Base-by-base conservation (phyloP, 2,797 vertebrate genomes). In the Bucorvus abyssinicus region DNA sequence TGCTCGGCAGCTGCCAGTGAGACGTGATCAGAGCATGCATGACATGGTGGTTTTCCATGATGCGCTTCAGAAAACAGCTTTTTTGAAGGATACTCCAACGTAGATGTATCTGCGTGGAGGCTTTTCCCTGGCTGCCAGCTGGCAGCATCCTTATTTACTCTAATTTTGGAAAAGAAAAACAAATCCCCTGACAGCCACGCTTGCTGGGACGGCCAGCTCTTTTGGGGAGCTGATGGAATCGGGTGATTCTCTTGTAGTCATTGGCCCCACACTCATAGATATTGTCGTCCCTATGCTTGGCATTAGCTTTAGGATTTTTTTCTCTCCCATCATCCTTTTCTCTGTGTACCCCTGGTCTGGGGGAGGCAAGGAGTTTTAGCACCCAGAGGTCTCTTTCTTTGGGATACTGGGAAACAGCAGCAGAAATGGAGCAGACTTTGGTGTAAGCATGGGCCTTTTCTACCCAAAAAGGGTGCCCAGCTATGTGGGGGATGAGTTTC, bases 261-360 rank as follows among this genome's bases (percentile, higher is more conserved):
- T 64, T 70, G 42, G 12, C 10, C 24, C 38, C 26, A 15, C 0
- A 0, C 10, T 42, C 23, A 13, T 32, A 9, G 10, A 1, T 17
- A 11, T 71, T 60, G 75, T 47, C 32, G 63, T 67, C 26, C 9
- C 14, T 10, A 1, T 64, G 13, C 17, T 47, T 82, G 32, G 14
- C 17, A 20, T 7, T 52, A 63, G 15, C 20, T 77, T 80, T 82
- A 18, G 7, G 24, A 34, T 69, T 69, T 57, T 32, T 21, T 65
- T 65, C 87, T 30, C 36, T 82, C 19, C 12, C 15, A 7, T 18
- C 5, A 21, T 7, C 16, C 7, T 59, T 69, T 61, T 23, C 38
- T n/a, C 27, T 75, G 22, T 4, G 22, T 34, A 15, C 59, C 12
- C 24, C 45, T 80, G 50, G 14, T n/a, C 10, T 22, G 20, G 19